A percentile compares a stretch with the other conserved stretches of the same genome.
phyloP scores from a whole-genome alignment of 1,140 invertebrate genomes.

The Drosophila micromelanica region DNA sequence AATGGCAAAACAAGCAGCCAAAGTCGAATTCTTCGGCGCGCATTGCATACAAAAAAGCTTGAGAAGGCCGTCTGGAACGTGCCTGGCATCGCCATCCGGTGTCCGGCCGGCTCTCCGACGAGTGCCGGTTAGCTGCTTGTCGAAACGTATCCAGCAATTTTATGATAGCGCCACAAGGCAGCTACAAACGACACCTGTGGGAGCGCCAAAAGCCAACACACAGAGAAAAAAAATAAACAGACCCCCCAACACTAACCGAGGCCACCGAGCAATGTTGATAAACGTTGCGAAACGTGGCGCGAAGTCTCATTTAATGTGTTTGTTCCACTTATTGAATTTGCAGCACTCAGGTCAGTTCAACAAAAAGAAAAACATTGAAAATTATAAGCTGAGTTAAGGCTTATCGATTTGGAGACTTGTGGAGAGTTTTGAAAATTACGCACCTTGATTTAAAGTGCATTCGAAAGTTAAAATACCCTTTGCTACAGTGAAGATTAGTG shows the following conservation, averaged over 20 bases:
- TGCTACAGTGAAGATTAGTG: not conserved
- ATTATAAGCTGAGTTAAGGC: too few species aligned
- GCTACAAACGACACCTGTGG: conserved; percentile 45
- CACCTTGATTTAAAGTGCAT: not conserved
- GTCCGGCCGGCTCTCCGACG: not conserved
- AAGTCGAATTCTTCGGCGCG: conserved; percentile 26
- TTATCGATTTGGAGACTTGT: conserved; percentile 4
- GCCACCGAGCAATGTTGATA: not conserved
- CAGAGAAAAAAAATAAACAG: too few species aligned
- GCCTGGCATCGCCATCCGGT: conserved; percentile 6
- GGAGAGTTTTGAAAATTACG: not conserved
- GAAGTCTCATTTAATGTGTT: conserved; percentile 8
- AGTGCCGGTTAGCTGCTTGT: not conserved
- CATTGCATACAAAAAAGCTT: conserved; percentile 22
- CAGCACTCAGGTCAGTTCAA: too few species aligned
- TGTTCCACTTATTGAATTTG: conserved; percentile 20
- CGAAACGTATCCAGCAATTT: conserved; percentile 40
- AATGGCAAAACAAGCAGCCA: conserved; percentile 1
- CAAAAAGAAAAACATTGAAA: too few species aligned
- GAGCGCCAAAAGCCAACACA: conserved; percentile 17
- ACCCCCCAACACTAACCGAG: too few species aligned
- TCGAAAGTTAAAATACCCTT: not conserved
- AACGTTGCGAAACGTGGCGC: not conserved
- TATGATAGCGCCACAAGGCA: conserved; percentile 18
- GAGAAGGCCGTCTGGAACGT: conserved; percentile 22